Evolutionary conservation across 2,113 vertebrate genomes (phyloP).

Genomic region (Tragelaphus strepsiceros): DNA sequence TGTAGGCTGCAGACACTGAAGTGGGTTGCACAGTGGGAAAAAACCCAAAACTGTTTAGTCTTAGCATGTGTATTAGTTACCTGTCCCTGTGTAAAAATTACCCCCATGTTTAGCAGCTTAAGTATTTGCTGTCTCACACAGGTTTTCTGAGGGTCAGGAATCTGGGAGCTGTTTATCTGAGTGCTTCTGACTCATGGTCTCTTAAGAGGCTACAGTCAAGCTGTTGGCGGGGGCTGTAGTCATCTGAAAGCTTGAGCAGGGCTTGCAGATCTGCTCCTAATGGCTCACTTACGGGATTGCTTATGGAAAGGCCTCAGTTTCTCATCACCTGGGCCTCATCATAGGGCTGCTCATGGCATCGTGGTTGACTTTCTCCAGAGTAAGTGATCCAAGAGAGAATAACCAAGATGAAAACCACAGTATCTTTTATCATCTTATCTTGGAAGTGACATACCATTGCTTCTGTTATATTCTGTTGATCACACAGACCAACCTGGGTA

Average conservation of each 20-base stretch:
- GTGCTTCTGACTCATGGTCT: neutral
- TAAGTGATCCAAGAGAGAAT: neutral
- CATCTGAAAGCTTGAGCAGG: neutral
- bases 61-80: neutral
- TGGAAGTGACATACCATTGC: neutral
- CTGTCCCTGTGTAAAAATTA: conserved; percentile 34
- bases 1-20: neutral
- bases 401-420: neutral
- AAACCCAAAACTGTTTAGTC: neutral
- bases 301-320: neutral
- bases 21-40: neutral
- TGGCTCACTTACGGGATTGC: neutral
- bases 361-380: neutral
- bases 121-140: neutral
- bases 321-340: neutral
- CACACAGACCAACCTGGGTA: neutral
- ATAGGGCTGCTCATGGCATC: neutral
- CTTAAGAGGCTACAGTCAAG: neutral
- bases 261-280: neutral
- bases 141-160: neutral
- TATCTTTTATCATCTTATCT: neutral
- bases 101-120: neutral
- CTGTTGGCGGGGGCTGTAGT: neutral
- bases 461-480: neutral
- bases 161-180: neutral